Percentiles rank a stretch among this genome's conserved stretches.
Conservation (phyloP, 2,888 invertebrate genomes). For the Ophonus ardosiacus region DNA sequence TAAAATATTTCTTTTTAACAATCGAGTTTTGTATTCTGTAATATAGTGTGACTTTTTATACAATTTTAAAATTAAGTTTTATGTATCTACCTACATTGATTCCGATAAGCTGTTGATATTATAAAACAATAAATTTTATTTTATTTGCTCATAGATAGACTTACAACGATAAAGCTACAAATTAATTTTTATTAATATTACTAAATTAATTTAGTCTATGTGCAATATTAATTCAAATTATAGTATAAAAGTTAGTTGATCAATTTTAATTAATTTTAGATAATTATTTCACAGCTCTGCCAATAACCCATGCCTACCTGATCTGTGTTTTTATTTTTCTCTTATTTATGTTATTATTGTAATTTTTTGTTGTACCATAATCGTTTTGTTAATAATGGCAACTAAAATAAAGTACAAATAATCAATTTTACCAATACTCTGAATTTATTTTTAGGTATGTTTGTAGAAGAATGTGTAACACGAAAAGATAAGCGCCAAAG, state of each 20-base stretch:
- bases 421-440: constrained; percentile 31
- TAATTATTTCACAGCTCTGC: constrained; percentile 51
- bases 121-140: neutral
- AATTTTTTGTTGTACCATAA: constrained; percentile 50
- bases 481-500: constrained; percentile 40
- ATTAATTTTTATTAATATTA: constrained; percentile 31
- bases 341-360: constrained; percentile 56
- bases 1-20: neutral
- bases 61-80: constrained; percentile 30
- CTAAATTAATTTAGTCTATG: constrained; percentile 15
- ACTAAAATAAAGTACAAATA: constrained; percentile 57
- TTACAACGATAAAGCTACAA: constrained; percentile 12
- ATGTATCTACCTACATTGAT: constrained; percentile 28
- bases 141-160: constrained; percentile 19
- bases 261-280: constrained; percentile 31
- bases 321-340: constrained; percentile 50
- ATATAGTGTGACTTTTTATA: constrained; percentile 19
- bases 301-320: constrained; percentile 51
- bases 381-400: constrained; percentile 50
- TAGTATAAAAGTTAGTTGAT: constrained; percentile 26
- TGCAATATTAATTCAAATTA: constrained; percentile 35
- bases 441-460: constrained; percentile 47
- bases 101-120: constrained; percentile 25
- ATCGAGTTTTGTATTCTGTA: constrained; percentile 30
- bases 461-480: constrained; percentile 54